A percentile compares a stretch with the other conserved stretches of the same genome.
Conservation (phyloP, 2,797 vertebrate genomes). For the Lithobates sylvaticus region DNA sequence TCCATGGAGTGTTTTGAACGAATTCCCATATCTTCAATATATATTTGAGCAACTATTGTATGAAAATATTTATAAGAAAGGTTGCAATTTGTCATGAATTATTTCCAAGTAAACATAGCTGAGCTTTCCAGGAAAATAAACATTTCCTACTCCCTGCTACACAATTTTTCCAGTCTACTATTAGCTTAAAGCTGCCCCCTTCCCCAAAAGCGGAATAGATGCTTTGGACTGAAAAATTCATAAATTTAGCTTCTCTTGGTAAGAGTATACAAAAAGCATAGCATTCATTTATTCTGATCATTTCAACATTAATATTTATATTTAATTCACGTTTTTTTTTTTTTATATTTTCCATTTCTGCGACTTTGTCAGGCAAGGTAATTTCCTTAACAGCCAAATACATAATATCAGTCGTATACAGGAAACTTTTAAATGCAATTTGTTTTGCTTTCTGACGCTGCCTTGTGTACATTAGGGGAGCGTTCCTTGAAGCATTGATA, state of each 20-base stretch:
- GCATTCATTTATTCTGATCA: not conserved
- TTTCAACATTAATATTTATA: too few species aligned
- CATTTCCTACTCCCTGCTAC: not conserved
- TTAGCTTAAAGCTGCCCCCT: not conserved
- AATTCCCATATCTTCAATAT: not conserved
- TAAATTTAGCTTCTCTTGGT: not conserved
- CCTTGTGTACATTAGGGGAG: constrained; percentile 15
- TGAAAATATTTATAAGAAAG: not conserved
- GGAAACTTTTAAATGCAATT: constrained; percentile 8
- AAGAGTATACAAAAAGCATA: not conserved
- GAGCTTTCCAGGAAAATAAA: not conserved
- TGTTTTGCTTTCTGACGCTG: constrained; percentile 1
- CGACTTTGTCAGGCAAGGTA: not conserved
- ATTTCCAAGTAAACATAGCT: not conserved
- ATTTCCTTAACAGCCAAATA: not conserved
- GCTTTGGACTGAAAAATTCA: not conserved
- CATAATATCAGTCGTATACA: not conserved
- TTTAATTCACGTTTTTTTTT: not conserved
- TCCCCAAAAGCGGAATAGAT: not conserved
- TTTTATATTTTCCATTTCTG: not conserved
- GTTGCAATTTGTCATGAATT: not conserved
- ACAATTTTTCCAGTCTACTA: not conserved
- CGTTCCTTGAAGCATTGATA: constrained; percentile 21
- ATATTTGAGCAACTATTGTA: not conserved
- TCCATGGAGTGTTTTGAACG: not conserved